Percentiles rank a stretch among this genome's conserved stretches.
These are phyloP conservation scores for Setipinna tenuifilis DNA, from an alignment of 2,797 vertebrate genomes.

Conservation along the genomic window DNA sequence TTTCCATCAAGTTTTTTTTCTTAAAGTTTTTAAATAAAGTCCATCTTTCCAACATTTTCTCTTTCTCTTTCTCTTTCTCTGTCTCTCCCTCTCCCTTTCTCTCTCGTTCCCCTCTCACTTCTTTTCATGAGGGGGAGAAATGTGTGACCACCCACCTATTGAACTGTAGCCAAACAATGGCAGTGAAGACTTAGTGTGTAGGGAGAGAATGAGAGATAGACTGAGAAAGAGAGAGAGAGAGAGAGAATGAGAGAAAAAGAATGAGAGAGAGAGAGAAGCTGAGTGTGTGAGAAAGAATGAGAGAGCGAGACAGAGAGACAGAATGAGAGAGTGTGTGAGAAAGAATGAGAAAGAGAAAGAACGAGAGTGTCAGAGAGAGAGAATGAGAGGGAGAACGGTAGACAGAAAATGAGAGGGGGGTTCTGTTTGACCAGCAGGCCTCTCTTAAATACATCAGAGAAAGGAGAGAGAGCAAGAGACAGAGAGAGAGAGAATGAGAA, in stretches of 20 bases:
- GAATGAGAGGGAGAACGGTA: not conserved
- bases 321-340: not conserved
- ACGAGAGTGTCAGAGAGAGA: not conserved
- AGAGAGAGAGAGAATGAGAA: not conserved
- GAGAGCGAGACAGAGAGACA: not conserved
- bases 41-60: too few relatives aligned
- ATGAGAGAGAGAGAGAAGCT: too few relatives aligned
- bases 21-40: too few relatives aligned
- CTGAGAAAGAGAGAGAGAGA: too few relatives aligned
- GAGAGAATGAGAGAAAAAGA: not conserved
- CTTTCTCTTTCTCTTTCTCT: too few relatives aligned
- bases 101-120: not conserved
- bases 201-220: too few relatives aligned
- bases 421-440: too few relatives aligned
- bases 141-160: not conserved
- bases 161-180: not conserved
- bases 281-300: not conserved
- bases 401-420: not conserved
- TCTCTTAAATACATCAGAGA: too few relatives aligned
- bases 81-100: too few relatives aligned
- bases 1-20: too few relatives aligned
- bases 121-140: not conserved
- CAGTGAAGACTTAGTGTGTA: too few relatives aligned
- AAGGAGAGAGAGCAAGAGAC: not conserved
- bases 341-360: slow-evolving; percentile 11